These are phyloP conservation scores for Byasa hedistus DNA, from an alignment of 2,888 invertebrate genomes.

Conservation along the genomic window DNA sequence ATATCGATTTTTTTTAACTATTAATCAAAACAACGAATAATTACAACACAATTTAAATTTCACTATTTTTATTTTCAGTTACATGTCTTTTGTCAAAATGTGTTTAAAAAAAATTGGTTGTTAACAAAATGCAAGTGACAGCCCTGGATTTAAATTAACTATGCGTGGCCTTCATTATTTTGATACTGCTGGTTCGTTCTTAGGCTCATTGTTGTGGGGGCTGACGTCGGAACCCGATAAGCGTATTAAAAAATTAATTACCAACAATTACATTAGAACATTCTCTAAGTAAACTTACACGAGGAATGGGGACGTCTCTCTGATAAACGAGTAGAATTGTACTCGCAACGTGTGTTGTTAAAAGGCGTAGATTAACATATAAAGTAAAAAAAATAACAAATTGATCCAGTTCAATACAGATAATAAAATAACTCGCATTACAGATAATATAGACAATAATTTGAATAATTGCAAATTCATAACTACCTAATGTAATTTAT, in stretches of 20 bases:
- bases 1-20: background rate
- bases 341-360: no score
- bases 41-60: no score
- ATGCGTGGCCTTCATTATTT: slow-evolving; percentile 29
- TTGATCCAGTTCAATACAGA: no score
- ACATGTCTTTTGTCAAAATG: background rate
- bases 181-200: slow-evolving; percentile 25
- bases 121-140: slow-evolving; percentile 3
- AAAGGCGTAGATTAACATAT: background rate
- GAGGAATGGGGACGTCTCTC: background rate
- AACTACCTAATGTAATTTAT: no score
- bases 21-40: no score
- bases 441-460: no score
- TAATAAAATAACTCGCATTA: no score
- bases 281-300: slow-evolving; percentile 12
- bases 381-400: no score
- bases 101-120: background rate
- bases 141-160: slow-evolving; percentile 18
- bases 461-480: no score
- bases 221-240: slow-evolving; percentile 23
- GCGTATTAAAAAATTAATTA: slow-evolving; percentile 27
- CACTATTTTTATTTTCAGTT: no score
- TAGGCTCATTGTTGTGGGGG: slow-evolving; percentile 23
- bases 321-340: background rate
- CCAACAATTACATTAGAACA: slow-evolving; percentile 20